These are phyloP conservation scores for Drosophila mimetica DNA, from an alignment of 2,888 invertebrate species.

Conservation along the genomic window DNA sequence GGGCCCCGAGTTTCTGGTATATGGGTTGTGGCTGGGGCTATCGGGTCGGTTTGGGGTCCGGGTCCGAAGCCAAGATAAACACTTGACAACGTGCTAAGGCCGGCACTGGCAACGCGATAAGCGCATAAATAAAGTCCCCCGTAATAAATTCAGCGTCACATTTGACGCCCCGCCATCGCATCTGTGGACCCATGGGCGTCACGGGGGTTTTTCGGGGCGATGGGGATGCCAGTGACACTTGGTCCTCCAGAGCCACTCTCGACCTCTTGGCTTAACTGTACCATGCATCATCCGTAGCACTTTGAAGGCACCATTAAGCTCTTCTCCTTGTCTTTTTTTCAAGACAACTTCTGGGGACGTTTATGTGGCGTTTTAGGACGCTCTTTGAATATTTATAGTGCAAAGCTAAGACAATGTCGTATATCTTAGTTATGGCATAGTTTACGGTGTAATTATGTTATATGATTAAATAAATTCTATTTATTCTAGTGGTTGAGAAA, in stretches of 20 bases:
- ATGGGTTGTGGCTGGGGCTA: constrained; percentile 1
- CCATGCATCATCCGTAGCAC: constrained; percentile 18
- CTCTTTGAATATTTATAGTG: not conserved
- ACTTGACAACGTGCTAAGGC: constrained; percentile 81
- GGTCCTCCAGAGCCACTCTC: constrained; percentile 20
- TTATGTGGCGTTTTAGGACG: constrained; percentile 5
- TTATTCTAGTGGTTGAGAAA: not conserved
- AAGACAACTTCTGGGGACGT: constrained; percentile 2
- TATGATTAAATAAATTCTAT: not conserved
- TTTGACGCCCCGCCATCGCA: constrained; percentile 59
- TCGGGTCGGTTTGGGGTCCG: constrained; percentile 2
- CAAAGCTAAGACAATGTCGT: not conserved
- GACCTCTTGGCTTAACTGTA: constrained; percentile 37
- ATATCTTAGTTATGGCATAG: not conserved
- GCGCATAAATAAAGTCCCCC: constrained; percentile 68
- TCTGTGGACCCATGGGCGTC: constrained; percentile 21
- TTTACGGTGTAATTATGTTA: not conserved
- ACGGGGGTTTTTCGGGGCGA: not conserved
- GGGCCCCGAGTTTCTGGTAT: constrained; percentile 3
- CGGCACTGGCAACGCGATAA: constrained; percentile 64
- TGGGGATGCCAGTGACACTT: constrained; percentile 7
- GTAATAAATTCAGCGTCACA: constrained; percentile 73
- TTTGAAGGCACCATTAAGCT: not conserved
- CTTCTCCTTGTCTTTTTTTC: not conserved
- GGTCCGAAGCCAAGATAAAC: constrained; percentile 68